phyloP scores from a whole-genome alignment of 2,113 vertebrate genomes.

The Chionomys nivalis region DNA sequence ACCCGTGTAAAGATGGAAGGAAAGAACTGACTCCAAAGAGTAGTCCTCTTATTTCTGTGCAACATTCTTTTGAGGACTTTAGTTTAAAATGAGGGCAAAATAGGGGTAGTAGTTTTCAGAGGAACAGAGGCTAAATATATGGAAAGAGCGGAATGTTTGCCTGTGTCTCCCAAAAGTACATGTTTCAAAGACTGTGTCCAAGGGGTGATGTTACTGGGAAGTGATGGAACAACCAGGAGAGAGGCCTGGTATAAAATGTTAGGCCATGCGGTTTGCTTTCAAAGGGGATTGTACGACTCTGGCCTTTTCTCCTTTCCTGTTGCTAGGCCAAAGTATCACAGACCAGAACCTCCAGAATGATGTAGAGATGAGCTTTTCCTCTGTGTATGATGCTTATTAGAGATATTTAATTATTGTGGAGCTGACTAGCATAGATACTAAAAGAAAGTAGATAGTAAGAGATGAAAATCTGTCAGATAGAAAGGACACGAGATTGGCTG shows the following conservation, averaged over 20 bases:
- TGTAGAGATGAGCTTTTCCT: background rate
- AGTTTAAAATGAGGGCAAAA: background rate
- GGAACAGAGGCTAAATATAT: background rate
- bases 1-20: background rate
- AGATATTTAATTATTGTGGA: background rate
- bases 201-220: background rate
- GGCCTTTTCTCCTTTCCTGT: background rate
- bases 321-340: background rate
- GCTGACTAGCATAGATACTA: background rate
- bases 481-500: background rate
- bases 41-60: background rate
- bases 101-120: background rate
- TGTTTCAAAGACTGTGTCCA: background rate
- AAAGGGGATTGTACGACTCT: background rate
- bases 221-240: background rate
- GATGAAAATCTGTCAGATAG: background rate
- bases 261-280: background rate
- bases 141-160: background rate
- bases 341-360: background rate
- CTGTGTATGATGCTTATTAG: background rate
- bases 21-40: background rate
- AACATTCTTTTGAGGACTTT: background rate
- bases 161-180: background rate
- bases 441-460: background rate
- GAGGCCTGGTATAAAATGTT: background rate